Evolutionary conservation across 2,113 vertebrate genomes (phyloP), one percentile per base, ranked within the genome.

Genomic region (Dicerorhinus sumatrensis): DNA sequence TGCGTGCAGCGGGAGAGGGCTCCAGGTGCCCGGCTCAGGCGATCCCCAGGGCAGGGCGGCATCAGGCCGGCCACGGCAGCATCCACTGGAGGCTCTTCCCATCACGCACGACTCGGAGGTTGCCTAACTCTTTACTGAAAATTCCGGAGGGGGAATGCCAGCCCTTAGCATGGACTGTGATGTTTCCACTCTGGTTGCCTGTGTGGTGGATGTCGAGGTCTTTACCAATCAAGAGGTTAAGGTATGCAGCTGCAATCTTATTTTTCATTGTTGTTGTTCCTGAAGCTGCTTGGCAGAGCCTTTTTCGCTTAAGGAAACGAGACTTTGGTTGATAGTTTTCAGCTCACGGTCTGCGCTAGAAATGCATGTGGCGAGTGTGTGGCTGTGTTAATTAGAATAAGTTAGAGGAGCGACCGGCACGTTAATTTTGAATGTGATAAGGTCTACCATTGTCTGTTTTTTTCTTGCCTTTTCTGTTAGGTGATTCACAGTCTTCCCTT

Each of bases 161-260:
- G 98, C 99, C 96, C 98, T 98, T 96, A 99, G 98, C 98, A 99
- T 99, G 99, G 99, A 99, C 98, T 99, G 99, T 98, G 99, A 99
- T 98, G 98, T 98, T 97, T 99, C 99, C 95, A 99, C 99, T 96
- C 98, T 99, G 98, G 99, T 99, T 95, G 99, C 99, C 98, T 99
- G 99, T 82, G 98, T 98, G 98, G 99, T 99, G 96, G 99, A 99
- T 75, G 98, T 99, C 89, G 99, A 99, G 98, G 97, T 99, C 98
- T 99, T 99, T 98, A 99, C 98, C 98, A 98, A 94, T 98, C 99
- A 98, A 94, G 99, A 99, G 98, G 98, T 99, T 97, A 99, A 99
- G 99, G 99, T 99, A 99, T 85, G 99, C 92, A 27, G 95, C 96
- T 97, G 80, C 84, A 16, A 12, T 98, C 92, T 75, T 95, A 12